A percentile compares a stretch with the other conserved stretches of the same genome.
These are phyloP conservation scores for Ypsolopha sequella DNA, from an alignment of 2,888 invertebrate species.

Conservation along the genomic window DNA sequence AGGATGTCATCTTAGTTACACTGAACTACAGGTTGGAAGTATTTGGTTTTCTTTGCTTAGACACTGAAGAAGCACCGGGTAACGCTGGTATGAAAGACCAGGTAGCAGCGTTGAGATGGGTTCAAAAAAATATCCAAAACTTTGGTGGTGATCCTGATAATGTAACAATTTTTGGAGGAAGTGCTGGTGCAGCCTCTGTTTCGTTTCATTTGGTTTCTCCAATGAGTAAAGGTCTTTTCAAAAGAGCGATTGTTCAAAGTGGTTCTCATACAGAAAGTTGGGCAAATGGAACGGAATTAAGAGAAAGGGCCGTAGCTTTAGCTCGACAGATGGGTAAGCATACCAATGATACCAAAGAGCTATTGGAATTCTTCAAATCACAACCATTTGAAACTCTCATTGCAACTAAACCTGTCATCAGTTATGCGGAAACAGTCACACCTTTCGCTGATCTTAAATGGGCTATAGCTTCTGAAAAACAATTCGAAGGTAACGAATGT, in stretches of 20 bases:
- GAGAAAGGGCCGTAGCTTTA: constrained; percentile 31
- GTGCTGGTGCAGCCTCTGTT: constrained; percentile 40
- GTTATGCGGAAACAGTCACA: constrained; percentile 16
- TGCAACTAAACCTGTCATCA: constrained; percentile 16
- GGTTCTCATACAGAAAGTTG: constrained; percentile 72
- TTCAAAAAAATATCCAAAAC: constrained; percentile 36
- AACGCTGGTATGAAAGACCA: constrained; percentile 62
- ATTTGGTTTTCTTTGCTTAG: constrained; percentile 45
- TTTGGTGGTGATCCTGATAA: constrained; percentile 54
- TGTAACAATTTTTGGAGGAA: constrained; percentile 56
- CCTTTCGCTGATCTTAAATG: constrained; percentile 19
- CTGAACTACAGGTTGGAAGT: constrained; percentile 49
- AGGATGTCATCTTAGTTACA: constrained; percentile 45
- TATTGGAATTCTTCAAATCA: constrained; percentile 34
- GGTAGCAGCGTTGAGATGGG: constrained; percentile 49
- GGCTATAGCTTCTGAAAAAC: constrained; percentile 26
- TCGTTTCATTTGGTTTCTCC: constrained; percentile 48
- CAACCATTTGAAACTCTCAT: constrained; percentile 27
- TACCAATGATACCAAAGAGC: constrained; percentile 31
- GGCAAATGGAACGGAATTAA: constrained; percentile 53
- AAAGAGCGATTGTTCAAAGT: constrained; percentile 75
- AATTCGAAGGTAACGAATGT: constrained; percentile 30
- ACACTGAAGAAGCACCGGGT: constrained; percentile 49
- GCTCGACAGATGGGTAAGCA: constrained; percentile 31
- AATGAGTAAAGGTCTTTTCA: constrained; percentile 49